These are phyloP conservation scores for Amphiduros pacificus DNA, from an alignment of 2,888 invertebrate genomes.

Conservation along the genomic window DNA sequence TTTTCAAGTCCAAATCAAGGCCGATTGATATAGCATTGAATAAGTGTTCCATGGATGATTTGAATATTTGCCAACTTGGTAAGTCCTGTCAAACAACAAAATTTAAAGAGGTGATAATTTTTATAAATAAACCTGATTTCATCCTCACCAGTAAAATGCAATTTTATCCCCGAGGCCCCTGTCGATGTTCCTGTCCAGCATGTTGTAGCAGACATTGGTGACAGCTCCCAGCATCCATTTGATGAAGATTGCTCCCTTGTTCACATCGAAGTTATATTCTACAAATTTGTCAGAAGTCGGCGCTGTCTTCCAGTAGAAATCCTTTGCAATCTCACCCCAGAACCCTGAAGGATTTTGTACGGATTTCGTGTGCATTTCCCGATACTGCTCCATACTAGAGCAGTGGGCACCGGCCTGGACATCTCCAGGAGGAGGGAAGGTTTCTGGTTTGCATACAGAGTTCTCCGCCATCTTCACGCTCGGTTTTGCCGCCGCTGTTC, in stretches of 20 bases:
- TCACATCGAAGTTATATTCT: constrained; percentile 85
- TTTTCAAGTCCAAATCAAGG: too few species aligned
- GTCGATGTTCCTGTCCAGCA: constrained; percentile 87
- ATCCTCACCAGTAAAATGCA: constrained; percentile 94
- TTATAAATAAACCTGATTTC: too few species aligned
- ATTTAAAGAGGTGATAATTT: too few species aligned
- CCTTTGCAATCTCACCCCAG: constrained; percentile 90
- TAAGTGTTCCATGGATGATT: too few species aligned
- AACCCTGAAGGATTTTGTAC: constrained; percentile 86
- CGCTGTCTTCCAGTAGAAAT: constrained; percentile 82
- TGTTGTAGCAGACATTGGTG: constrained; percentile 95
- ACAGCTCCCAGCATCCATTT: constrained; percentile 95
- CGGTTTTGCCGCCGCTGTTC: too few species aligned
- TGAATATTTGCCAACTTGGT: too few species aligned
- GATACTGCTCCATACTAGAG: constrained; percentile 75
- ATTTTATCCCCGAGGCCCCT: constrained; percentile 86
- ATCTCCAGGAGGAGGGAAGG: constrained; percentile 40
- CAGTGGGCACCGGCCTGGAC: constrained; percentile 63
- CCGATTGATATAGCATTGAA: too few species aligned
- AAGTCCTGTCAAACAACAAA: too few species aligned
- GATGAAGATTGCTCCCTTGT: constrained; percentile 84
- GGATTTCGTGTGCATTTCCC: constrained; percentile 81
- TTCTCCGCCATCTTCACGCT: neutral
- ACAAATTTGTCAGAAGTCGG: constrained; percentile 73
- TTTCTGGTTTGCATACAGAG: neutral